Evolutionary conservation across 2,113 vertebrate species (phyloP).

Genomic region (Procavia capensis): DNA sequence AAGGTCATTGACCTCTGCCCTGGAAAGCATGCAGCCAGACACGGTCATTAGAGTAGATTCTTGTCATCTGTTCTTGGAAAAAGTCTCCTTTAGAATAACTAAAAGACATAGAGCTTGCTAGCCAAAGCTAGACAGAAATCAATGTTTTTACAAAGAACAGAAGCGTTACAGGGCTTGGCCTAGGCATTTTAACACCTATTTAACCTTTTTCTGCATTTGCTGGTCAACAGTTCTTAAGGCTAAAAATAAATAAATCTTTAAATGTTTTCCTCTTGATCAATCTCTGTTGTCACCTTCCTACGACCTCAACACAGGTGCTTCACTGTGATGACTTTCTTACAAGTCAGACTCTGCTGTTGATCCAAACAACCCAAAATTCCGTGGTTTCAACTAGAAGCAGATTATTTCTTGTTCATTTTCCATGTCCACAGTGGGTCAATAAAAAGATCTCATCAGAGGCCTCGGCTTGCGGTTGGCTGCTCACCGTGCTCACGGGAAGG

Average conservation of each 20-base stretch:
- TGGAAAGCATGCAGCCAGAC: background rate
- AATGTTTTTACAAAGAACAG: background rate
- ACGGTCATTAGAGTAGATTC: background rate
- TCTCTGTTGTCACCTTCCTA: background rate
- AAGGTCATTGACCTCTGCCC: slow-evolving; percentile 45
- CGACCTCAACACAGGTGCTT: background rate
- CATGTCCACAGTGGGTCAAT: background rate
- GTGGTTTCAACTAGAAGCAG: background rate
- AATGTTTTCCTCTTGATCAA: background rate
- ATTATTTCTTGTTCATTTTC: background rate
- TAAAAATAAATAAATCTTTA: background rate
- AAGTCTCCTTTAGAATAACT: background rate
- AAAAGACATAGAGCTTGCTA: background rate
- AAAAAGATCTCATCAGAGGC: background rate
- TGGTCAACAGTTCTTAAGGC: background rate
- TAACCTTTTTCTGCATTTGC: background rate
- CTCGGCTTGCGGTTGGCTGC: background rate
- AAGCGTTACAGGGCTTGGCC: background rate
- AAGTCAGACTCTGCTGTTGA: background rate
- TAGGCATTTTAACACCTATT: background rate
- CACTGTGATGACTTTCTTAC: background rate
- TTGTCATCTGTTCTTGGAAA: background rate
- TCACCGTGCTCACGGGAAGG: background rate
- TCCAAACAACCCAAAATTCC: background rate
- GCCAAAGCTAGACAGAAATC: slow-evolving; percentile 9